These are phyloP conservation scores for Tenualosa ilisha DNA, from an alignment of 2,797 vertebrate species.

Conservation along the genomic window DNA sequence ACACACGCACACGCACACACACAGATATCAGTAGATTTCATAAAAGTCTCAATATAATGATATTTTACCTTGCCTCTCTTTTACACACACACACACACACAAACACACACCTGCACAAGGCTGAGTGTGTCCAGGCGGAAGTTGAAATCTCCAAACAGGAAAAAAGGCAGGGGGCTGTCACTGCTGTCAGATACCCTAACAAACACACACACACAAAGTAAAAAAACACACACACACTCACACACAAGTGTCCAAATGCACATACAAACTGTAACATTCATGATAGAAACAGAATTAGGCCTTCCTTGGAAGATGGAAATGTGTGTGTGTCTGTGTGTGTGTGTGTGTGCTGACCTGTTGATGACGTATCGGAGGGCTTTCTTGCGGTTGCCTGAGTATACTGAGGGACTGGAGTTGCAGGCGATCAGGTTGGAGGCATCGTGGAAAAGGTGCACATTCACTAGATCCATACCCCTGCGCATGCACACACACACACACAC, in stretches of 20 bases:
- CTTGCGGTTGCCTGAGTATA: slow-evolving; percentile 78
- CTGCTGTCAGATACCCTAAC: slow-evolving; percentile 65
- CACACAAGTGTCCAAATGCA: neutral
- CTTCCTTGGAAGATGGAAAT: neutral
- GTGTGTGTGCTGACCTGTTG: slow-evolving; percentile 68
- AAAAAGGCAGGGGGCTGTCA: slow-evolving; percentile 70
- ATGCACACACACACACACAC: slow-evolving; percentile 39
- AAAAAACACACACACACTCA: neutral
- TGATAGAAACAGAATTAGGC: neutral
- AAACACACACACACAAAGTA: neutral
- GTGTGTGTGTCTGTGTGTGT: slow-evolving; percentile 19
- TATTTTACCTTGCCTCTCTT: no score
- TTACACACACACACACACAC: slow-evolving; percentile 73
- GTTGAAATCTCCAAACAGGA: slow-evolving; percentile 85
- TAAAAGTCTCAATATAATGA: neutral
- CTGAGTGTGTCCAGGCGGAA: slow-evolving; percentile 78
- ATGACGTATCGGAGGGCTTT: slow-evolving; percentile 77
- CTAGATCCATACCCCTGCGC: slow-evolving; percentile 77
- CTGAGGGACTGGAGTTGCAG: slow-evolving; percentile 78
- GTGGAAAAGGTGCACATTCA: slow-evolving; percentile 85
- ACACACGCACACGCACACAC: neutral
- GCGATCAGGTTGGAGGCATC: slow-evolving; percentile 85
- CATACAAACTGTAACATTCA: neutral
- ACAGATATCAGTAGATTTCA: neutral
- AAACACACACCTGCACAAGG: slow-evolving; percentile 73